phyloP scores from a whole-genome alignment of 1,140 invertebrate species.

The Apis laboriosa region DNA sequence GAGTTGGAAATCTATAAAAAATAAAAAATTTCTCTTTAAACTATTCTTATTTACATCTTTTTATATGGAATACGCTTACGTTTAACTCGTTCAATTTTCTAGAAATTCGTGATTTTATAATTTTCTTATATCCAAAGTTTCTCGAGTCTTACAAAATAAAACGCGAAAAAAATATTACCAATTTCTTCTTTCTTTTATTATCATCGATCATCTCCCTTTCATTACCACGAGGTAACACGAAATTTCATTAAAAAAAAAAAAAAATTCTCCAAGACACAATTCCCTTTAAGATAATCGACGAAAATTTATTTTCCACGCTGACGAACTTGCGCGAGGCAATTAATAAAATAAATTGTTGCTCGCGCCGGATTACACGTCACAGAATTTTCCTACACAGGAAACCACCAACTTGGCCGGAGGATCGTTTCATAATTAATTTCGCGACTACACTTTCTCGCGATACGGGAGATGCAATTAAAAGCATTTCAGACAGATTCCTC shows the following conservation, averaged over 20 bases:
- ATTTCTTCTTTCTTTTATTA: no score
- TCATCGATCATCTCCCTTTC: no score
- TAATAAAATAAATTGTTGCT: slow-evolving; percentile 28
- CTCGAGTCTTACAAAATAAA: no score
- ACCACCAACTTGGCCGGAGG: slow-evolving; percentile 5
- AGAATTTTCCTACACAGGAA: slow-evolving; percentile 18
- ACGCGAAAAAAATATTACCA: no score
- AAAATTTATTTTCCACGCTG: background rate
- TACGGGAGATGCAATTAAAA: slow-evolving; percentile 19
- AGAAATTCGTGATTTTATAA: no score
- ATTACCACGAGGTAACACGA: background rate
- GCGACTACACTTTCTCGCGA: background rate
- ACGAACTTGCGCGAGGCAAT: background rate
- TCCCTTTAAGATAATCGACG: background rate
- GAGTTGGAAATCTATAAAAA: background rate
- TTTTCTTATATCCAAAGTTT: no score
- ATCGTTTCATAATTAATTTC: slow-evolving; percentile 51
- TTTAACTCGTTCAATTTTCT: no score
- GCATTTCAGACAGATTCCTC: slow-evolving; percentile 4
- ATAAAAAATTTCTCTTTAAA: background rate
- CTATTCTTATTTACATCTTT: no score
- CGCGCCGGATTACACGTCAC: background rate
- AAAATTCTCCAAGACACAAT: background rate
- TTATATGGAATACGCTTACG: no score
- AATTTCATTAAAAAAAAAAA: background rate